Evolutionary conservation across 2,797 vertebrate genomes (phyloP), one percentile per base, ranked within the genome.

Genomic region (Champsocephalus gunnari): DNA sequence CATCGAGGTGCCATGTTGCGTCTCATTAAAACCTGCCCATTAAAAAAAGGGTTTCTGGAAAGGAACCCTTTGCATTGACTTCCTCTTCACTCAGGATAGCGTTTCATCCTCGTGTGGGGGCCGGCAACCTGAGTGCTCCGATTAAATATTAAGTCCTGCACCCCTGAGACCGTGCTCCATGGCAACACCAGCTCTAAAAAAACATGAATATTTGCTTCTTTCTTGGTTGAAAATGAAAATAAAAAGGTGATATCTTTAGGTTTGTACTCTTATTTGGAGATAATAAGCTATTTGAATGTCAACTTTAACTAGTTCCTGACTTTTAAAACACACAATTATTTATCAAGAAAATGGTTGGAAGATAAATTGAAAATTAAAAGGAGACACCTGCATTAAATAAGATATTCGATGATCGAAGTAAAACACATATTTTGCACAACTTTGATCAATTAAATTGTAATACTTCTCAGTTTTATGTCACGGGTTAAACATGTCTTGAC

Each of bases 121-220:
- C n/a, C 7, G 9, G 90, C 48, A 84, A 93, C 88, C 71, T 10
- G 87, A 92, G 81, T 0, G 24, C 68, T 48, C 61, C 38, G 24
- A 77, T 93, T 71, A 94, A 94, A 92, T 78, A 89, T 93, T 89
- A 55, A 94, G 68, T 6, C 17, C 57, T 63, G 48, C 76, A 2
- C 4, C 5, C 5, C 64, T 70, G 92, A 83, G 90, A 93, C 81
- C 43, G 21, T 0, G 48, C 49, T 62, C 55, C 24, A 9, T 2
- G 24, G 7, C 58, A 50, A 32, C 51, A 24, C 4, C 62, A 58
- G 54, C 17, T 9, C 7, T 21, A 24, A 24, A 24, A 24, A 28
- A 4, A 28, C 28, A 9, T 7, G 3, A 51, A 51, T 44, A 59
- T 60, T 13, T 48, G 17, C 17, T 38, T 57, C 4, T 47, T 32